phyloP scores from a whole-genome alignment of 2,113 vertebrate genomes.

The Bubo scandiacus region DNA sequence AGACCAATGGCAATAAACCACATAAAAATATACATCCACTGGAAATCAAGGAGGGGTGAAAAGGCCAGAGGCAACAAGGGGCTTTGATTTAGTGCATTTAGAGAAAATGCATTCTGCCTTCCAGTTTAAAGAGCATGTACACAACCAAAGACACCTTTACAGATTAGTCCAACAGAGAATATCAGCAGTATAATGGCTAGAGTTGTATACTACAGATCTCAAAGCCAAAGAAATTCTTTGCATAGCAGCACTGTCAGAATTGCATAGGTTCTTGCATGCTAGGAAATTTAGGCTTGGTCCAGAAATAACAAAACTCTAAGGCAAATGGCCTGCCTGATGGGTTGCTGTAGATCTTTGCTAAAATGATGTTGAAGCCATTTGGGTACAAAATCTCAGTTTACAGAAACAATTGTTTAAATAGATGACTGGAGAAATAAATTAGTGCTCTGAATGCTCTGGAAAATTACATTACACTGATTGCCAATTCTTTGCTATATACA shows the following conservation, averaged over 20 bases:
- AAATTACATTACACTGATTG: not conserved
- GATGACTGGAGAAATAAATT: not conserved
- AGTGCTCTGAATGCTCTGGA: not conserved
- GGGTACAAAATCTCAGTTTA: not conserved
- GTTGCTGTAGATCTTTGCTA: not conserved
- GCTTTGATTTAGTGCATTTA: not conserved
- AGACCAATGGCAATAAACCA: not conserved
- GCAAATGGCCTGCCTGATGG: not conserved
- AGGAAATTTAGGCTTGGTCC: not conserved
- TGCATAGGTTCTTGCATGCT: not conserved
- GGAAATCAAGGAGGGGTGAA: not conserved
- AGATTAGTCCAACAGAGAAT: not conserved
- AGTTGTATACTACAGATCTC: not conserved
- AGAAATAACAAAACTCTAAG: not conserved
- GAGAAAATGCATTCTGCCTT: not conserved
- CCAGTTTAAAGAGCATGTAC: not conserved
- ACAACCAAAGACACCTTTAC: not conserved
- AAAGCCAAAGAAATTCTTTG: constrained; percentile 7
- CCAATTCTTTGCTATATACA: not conserved
- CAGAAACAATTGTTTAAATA: not conserved
- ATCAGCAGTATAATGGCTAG: not conserved
- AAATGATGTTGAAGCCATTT: not conserved
- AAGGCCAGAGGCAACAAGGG: not conserved
- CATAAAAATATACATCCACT: not conserved
- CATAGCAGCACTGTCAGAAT: constrained; percentile 17